These are phyloP conservation scores for Micromussa lordhowensis DNA, from an alignment of 92 coral and sea anemone genomes.

Conservation along the genomic window DNA sequence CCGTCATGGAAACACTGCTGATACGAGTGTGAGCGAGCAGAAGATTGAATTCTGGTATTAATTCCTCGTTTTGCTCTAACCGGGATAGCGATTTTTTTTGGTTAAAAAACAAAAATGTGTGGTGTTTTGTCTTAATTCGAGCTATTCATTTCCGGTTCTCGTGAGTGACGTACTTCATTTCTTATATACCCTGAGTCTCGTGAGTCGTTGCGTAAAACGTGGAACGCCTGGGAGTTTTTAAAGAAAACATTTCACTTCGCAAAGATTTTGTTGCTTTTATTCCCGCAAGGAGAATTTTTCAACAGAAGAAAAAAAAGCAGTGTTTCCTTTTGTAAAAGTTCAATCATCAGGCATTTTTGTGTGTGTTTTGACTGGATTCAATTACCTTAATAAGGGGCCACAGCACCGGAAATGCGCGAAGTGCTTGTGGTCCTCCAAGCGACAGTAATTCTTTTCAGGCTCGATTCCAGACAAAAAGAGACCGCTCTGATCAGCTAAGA, in stretches of 20 bases:
- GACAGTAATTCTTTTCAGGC: neutral
- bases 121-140: neutral
- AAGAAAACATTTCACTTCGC: neutral
- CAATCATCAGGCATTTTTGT: neutral
- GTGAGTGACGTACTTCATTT: neutral
- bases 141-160: neutral
- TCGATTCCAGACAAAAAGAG: too few species aligned
- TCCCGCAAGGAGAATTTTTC: neutral
- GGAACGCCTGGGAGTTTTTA: neutral
- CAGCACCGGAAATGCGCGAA: neutral
- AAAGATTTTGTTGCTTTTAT: neutral
- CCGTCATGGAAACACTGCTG: neutral
- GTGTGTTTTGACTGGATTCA: neutral
- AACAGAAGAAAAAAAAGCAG: neutral
- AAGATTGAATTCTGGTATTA: neutral
- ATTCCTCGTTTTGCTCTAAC: neutral
- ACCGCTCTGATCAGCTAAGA: too few species aligned
- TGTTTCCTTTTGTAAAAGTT: neutral
- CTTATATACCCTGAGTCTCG: neutral
- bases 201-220: too few species aligned
- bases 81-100: neutral
- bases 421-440: neutral
- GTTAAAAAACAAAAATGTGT: neutral
- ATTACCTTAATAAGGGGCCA: neutral
- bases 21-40: neutral